Evolutionary conservation across 2,888 invertebrate genomes (phyloP), one percentile per base, ranked within the genome.

Genomic region (Pyrochroa serraticornis): DNA sequence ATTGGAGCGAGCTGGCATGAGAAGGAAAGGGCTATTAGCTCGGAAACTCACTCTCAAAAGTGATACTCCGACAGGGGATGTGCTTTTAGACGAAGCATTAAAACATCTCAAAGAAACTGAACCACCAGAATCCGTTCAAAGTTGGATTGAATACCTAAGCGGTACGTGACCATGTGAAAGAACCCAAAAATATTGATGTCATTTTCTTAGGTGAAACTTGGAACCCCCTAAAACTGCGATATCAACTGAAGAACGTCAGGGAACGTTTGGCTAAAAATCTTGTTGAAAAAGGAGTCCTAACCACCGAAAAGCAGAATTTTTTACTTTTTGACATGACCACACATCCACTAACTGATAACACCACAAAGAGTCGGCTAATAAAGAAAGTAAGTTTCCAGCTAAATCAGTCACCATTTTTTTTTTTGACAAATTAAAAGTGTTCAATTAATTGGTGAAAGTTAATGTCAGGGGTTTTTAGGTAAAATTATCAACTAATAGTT

Each of bases 261-360:
- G 99, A 99, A 83, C 87, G 99, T 75, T 85, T 99, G 77, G 99
- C 99, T 41, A 99, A 99, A 82, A 99, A 98, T 83, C 86, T 99
- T 72, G 98, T 98, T 34, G 99, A 99, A 80, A 99, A 99, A 80
- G 98, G 98, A 67, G 97, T 99, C 37, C 86, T 98, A 68, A 97
- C 98, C 60, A 99, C 98, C 58, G 98, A 99, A 80, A 99, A 98
- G 83, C 98, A 99, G 82, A 99, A 99, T 81, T 99, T 99, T 82
- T 85, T 99, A 72, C 84, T 99, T 54, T 99, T 99, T 80, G 99
- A 99, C 82, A 99, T 99, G 97, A 99, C 99, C 50, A 99, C 99
- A 71, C 99, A 99, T 85, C 99, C 99, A 36, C 84, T 99, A 62
- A 95, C 93, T 64, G 97, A 99, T 79, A 93, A 94, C 81, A 87